phyloP scores from a whole-genome alignment of 2,888 invertebrate species.

The Leptinotarsa juncta region DNA sequence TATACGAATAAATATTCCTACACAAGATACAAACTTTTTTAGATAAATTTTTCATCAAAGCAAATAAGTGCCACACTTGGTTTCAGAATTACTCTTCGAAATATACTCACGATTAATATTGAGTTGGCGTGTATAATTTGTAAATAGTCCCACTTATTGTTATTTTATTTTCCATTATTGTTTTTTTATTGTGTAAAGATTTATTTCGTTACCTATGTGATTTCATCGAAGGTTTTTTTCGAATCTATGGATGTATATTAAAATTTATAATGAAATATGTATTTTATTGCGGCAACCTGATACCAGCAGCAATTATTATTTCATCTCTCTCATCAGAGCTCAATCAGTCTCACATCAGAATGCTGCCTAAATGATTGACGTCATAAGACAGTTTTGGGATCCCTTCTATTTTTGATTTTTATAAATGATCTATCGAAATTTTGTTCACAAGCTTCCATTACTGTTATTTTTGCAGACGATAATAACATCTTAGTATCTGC shows the following conservation, averaged over 20 bases:
- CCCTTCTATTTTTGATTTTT: too few species aligned
- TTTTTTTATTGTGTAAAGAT: slow-evolving; percentile 44
- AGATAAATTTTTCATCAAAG: slow-evolving; percentile 17
- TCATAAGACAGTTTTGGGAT: too few species aligned
- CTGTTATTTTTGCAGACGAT: too few species aligned
- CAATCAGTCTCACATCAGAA: too few species aligned
- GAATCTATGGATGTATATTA: slow-evolving; percentile 55
- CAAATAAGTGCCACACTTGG: slow-evolving; percentile 11
- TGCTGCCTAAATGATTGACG: too few species aligned
- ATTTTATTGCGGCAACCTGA: not conserved
- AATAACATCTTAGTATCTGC: too few species aligned
- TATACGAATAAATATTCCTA: slow-evolving; percentile 55
- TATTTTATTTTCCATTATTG: slow-evolving; percentile 39
- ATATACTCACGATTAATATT: slow-evolving; percentile 15
- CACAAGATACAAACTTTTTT: slow-evolving; percentile 25
- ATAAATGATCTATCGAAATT: too few species aligned
- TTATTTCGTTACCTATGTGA: slow-evolving; percentile 49
- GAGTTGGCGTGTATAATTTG: slow-evolving; percentile 42
- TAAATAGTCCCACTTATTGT: slow-evolving; percentile 44
- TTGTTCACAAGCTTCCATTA: too few species aligned
- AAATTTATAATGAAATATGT: slow-evolving; percentile 38
- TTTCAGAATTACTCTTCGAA: slow-evolving; percentile 19
- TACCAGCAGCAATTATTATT: too few species aligned
- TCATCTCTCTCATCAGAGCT: too few species aligned
- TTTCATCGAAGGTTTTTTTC: slow-evolving; percentile 39